These are phyloP conservation scores for Parotia lawesii DNA, from an alignment of 2,113 vertebrate species.

Conservation along the genomic window DNA sequence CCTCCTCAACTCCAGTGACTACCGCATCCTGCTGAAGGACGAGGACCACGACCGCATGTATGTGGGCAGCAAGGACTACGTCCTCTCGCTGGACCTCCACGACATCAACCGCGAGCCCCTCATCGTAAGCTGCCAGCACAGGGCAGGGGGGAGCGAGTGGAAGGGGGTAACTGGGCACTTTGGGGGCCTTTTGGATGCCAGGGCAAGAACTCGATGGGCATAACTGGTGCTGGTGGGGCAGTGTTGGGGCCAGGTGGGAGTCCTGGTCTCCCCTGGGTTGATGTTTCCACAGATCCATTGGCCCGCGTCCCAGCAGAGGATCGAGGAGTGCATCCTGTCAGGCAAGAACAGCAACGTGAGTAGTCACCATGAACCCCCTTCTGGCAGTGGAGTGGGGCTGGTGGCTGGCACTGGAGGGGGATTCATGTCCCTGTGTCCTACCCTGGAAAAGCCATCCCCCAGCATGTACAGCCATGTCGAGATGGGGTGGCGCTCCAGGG, in stretches of 20 bases:
- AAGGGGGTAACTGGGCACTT: rapidly evolving
- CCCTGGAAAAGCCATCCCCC: neutral
- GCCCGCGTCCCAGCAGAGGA: conserved; percentile 90
- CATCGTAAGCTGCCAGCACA: conserved; percentile 77
- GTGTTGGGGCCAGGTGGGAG: neutral
- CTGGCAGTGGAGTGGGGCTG: neutral
- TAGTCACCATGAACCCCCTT: neutral
- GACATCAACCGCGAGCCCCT: conserved; percentile 99
- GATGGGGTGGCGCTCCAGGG: no score
- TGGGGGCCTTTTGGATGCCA: rapidly evolving
- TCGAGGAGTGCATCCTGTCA: conserved; percentile 92
- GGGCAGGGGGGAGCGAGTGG: neutral
- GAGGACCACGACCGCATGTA: conserved; percentile 99
- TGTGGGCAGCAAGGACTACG: conserved; percentile 97
- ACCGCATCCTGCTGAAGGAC: conserved; percentile 94
- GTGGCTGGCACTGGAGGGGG: neutral
- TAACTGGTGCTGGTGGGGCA: neutral
- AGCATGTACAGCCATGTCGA: rapidly evolving
- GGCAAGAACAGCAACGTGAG: conserved; percentile 97
- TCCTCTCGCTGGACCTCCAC: conserved; percentile 93
- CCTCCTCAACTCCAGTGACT: conserved; percentile 94
- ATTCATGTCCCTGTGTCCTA: rapidly evolving
- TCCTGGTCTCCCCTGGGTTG: neutral
- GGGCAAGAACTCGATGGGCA: rapidly evolving
- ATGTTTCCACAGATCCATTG: conserved; percentile 87